Evolutionary conservation across 2,888 invertebrate genomes (phyloP).

Genomic region (Cosmia trapezina): DNA sequence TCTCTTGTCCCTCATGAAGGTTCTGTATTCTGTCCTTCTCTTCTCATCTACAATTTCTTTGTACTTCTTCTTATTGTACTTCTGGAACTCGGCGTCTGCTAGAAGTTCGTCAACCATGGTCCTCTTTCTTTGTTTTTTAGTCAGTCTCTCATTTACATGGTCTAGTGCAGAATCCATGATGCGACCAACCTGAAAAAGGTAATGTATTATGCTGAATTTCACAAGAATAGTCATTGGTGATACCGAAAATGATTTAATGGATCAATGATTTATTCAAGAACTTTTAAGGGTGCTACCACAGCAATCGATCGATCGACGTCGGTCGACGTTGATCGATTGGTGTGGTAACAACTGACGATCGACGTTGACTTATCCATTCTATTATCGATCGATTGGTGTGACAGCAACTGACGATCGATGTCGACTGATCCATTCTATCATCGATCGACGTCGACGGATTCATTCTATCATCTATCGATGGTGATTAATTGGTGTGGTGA

Average conservation of each 20-base stretch:
- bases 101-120: slow-evolving; percentile 98
- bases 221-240: background rate
- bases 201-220: background rate
- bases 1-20: slow-evolving; percentile 94
- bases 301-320: too few relatives aligned
- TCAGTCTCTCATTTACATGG: slow-evolving; percentile 95
- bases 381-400: too few relatives aligned
- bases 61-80: slow-evolving; percentile 95
- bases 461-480: too few relatives aligned
- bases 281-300: too few relatives aligned
- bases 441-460: too few relatives aligned
- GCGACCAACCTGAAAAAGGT: slow-evolving; percentile 91
- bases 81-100: slow-evolving; percentile 96
- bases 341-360: too few relatives aligned
- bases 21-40: slow-evolving; percentile 92
- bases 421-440: too few relatives aligned
- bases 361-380: too few relatives aligned
- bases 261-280: background rate
- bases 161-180: slow-evolving; percentile 96
- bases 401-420: too few relatives aligned
- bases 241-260: background rate
- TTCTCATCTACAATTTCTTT: slow-evolving; percentile 94
- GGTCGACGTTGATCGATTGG: too few relatives aligned
- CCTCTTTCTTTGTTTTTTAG: slow-evolving; percentile 96
- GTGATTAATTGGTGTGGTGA: too few relatives aligned